These are phyloP conservation scores for Chelon labrosus DNA, from an alignment of 2,797 vertebrate genomes.

Conservation along the genomic window DNA sequence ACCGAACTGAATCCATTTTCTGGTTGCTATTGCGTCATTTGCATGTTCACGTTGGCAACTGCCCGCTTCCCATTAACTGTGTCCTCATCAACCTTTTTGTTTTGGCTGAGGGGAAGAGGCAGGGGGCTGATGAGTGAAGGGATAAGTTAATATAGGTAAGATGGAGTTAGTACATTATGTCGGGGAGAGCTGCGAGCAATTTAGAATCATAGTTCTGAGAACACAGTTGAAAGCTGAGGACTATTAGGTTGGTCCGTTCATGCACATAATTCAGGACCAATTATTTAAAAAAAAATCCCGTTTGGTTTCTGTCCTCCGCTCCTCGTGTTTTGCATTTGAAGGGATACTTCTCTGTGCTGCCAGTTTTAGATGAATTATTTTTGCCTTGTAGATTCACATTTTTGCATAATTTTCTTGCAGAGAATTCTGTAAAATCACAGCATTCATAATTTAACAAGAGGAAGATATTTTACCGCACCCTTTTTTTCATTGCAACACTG, in stretches of 20 bases:
- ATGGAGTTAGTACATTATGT: conserved; percentile 16
- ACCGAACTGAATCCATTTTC: conserved; percentile 19
- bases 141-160: conserved; percentile 13
- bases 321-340: not conserved
- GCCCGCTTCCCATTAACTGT: conserved; percentile 15
- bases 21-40: conserved; percentile 37
- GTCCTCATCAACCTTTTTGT: conserved; percentile 49
- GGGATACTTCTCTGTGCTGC: not conserved
- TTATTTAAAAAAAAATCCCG: not conserved
- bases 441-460: not conserved
- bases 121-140: conserved; percentile 35
- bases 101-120: conserved; percentile 2
- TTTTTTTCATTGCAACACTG: not conserved
- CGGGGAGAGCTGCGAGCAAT: conserved; percentile 6
- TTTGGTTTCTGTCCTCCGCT: not conserved
- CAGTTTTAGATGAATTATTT: no score
- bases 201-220: not conserved
- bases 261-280: not conserved
- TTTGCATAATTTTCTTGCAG: not conserved
- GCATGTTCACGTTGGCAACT: conserved; percentile 8
- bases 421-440: conserved; percentile 1
- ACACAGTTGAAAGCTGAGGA: not conserved
- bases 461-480: not conserved
- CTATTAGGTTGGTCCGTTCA: not conserved
- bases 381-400: not conserved